A percentile compares a stretch with the other conserved stretches of the same genome.
These are phyloP conservation scores for Sisor rabdophorus DNA, from an alignment of 2,113 vertebrate genomes.

Conservation along the genomic window DNA sequence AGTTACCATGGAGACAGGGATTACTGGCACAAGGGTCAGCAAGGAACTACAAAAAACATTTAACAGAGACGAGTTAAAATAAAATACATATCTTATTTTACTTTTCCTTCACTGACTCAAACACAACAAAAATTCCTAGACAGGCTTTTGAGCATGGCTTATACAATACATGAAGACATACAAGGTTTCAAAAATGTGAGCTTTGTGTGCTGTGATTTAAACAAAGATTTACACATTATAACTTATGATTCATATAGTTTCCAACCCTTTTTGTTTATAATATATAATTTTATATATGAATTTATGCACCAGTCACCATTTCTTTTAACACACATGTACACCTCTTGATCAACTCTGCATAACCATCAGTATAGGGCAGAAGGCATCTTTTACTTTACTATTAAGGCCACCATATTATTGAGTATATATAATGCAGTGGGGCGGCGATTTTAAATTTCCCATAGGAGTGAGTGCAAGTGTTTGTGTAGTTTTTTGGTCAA, in stretches of 20 bases:
- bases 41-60: slow-evolving; percentile 75
- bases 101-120: neutral
- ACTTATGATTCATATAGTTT: neutral
- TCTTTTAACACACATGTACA: no score
- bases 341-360: no score
- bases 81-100: no score
- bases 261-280: neutral
- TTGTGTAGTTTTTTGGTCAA: no score
- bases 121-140: neutral
- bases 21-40: slow-evolving; percentile 87
- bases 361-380: no score
- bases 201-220: neutral
- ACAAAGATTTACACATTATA: neutral
- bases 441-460: no score
- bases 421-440: no score
- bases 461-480: no score
- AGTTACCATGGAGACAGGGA: slow-evolving; percentile 98
- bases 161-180: neutral
- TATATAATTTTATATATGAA: neutral
- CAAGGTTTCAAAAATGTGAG: neutral
- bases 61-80: neutral
- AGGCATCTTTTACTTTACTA: no score
- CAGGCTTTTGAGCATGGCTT: neutral
- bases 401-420: no score
- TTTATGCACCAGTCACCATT: no score